A percentile compares a stretch with the other conserved stretches of the same genome.
phyloP scores from a whole-genome alignment of 2,113 vertebrate species.

The Elaphurus davidianus region DNA sequence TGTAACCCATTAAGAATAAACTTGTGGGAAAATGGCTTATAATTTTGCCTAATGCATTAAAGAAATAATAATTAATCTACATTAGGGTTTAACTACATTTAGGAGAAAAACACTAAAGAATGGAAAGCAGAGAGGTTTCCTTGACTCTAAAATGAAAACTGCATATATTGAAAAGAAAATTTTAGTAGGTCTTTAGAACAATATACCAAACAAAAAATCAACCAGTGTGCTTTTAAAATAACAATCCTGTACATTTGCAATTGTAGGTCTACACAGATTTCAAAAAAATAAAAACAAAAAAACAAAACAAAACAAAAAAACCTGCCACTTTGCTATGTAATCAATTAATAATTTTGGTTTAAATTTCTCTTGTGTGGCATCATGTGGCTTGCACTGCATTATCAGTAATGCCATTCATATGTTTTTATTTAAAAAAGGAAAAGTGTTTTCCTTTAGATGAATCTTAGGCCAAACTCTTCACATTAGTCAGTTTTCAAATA shows the following conservation, averaged over 20 bases:
- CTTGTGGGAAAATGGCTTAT: background rate
- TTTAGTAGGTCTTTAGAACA: background rate
- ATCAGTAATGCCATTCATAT: background rate
- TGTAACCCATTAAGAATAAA: background rate
- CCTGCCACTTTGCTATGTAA: background rate
- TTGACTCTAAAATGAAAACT: background rate
- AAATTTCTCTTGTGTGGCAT: background rate
- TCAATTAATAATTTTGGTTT: background rate
- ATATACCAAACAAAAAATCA: background rate
- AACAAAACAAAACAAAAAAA: background rate
- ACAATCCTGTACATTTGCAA: background rate
- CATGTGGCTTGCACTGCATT: background rate
- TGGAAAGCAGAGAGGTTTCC: background rate
- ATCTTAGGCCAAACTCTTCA: background rate
- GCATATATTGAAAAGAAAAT: background rate
- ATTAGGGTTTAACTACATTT: background rate
- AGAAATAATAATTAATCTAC: background rate
- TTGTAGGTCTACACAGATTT: background rate
- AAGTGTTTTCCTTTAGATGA: background rate
- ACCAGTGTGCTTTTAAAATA: background rate
- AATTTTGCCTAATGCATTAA: background rate
- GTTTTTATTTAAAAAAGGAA: background rate
- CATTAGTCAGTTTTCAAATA: background rate
- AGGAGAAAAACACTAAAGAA: background rate
- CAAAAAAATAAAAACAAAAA: background rate